phyloP scores from a whole-genome alignment of 2,888 invertebrate genomes.

The Caenorhabditis sp. region DNA sequence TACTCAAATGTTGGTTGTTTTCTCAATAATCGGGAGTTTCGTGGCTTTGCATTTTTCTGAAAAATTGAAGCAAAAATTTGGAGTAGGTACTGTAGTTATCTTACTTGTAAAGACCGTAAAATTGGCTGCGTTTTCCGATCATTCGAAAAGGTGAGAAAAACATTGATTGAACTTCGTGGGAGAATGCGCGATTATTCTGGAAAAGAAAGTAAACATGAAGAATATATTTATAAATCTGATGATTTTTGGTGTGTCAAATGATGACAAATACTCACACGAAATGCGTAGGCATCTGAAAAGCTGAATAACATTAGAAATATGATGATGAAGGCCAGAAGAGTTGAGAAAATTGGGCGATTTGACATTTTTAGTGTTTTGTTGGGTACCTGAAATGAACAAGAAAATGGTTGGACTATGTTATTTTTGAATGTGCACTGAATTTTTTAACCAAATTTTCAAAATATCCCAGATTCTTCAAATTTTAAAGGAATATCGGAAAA shows the following conservation, averaged over 20 bases:
- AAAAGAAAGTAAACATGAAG: constrained; percentile 72
- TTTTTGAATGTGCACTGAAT: no score
- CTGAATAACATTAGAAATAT: not conserved
- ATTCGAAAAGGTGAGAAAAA: constrained; percentile 54
- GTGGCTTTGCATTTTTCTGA: constrained; percentile 35
- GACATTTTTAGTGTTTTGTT: no score
- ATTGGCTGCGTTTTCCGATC: constrained; percentile 50
- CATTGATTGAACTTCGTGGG: constrained; percentile 37
- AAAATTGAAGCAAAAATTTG: constrained; percentile 12
- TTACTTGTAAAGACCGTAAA: constrained; percentile 52
- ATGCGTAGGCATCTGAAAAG: not conserved
- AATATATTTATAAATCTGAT: not conserved
- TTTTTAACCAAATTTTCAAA: no score
- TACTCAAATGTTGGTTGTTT: not conserved
- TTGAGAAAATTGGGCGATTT: no score
- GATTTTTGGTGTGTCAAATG: not conserved
- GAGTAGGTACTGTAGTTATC: not conserved
- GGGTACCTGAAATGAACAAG: no score
- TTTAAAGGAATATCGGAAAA: no score
- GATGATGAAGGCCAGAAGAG: no score
- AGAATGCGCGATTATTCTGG: constrained; percentile 32
- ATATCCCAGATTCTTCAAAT: no score
- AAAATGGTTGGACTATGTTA: no score
- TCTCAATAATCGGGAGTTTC: constrained; percentile 32
- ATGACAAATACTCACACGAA: not conserved